These are phyloP conservation scores for Drosophila rufa DNA, from an alignment of 1,140 invertebrate species.

Conservation along the genomic window DNA sequence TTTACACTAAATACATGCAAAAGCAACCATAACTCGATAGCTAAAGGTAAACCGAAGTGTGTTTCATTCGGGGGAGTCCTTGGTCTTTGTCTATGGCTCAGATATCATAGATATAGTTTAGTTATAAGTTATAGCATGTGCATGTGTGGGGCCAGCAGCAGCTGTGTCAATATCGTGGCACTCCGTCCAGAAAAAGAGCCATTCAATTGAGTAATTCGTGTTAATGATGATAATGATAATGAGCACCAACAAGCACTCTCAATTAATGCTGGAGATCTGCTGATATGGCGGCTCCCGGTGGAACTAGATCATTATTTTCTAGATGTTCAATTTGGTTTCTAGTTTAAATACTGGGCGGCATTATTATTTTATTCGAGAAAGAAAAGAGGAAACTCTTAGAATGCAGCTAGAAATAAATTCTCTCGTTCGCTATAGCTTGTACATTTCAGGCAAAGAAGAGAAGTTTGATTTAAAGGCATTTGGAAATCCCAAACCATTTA, in stretches of 20 bases:
- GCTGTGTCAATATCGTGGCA: conserved; percentile 25
- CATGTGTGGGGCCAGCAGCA: neutral
- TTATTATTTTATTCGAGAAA: no score
- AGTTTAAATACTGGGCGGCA: no score
- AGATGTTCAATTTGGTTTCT: no score
- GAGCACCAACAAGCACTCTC: neutral
- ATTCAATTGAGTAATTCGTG: conserved; percentile 1
- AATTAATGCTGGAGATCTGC: neutral
- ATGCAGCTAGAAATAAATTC: no score
- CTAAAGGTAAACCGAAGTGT: conserved; percentile 8
- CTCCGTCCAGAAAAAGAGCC: neutral
- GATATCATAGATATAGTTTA: neutral
- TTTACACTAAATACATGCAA: conserved; percentile 42
- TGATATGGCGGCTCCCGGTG: neutral
- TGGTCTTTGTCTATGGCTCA: no score
- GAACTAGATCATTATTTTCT: no score
- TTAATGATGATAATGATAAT: neutral
- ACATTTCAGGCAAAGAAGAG: no score
- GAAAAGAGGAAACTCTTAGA: no score
- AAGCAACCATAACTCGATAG: conserved; percentile 41
- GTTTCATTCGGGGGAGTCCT: conserved; percentile 20
- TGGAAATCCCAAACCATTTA: no score
- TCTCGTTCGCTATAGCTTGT: no score
- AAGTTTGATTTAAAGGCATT: no score
- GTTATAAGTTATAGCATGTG: no score